A percentile compares a stretch with the other conserved stretches of the same genome.
These are phyloP conservation scores for Oenanthe melanoleuca DNA, from an alignment of 2,113 vertebrate genomes.

Conservation along the genomic window DNA sequence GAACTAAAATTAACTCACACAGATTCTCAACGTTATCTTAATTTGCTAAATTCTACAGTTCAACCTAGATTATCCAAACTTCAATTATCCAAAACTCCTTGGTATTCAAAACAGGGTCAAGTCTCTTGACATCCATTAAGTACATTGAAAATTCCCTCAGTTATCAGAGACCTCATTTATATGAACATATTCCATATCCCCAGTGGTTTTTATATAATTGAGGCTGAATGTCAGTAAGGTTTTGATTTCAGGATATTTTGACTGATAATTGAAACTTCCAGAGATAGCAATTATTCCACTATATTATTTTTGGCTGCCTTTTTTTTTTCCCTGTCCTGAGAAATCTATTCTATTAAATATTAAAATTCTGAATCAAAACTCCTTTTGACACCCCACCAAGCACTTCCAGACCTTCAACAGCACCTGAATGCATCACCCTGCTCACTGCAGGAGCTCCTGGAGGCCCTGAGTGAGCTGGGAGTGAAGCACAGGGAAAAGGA, in stretches of 20 bases:
- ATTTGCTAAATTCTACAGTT: conserved; percentile 66
- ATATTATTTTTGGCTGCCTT: neutral
- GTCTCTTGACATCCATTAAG: conserved; percentile 64
- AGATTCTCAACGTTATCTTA: conserved; percentile 29
- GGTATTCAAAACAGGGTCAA: conserved; percentile 67
- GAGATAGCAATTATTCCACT: conserved; percentile 32
- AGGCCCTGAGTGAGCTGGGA: neutral
- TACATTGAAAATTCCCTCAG: conserved; percentile 52
- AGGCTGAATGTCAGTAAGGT: conserved; percentile 51
- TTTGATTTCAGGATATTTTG: conserved; percentile 64
- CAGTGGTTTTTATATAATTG: conserved; percentile 50
- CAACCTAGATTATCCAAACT: conserved; percentile 62
- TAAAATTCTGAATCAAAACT: neutral
- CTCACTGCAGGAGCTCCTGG: neutral
- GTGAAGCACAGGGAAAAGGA: neutral
- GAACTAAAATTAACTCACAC: conserved; percentile 50
- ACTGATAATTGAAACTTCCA: conserved; percentile 63
- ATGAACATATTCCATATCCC: conserved; percentile 44
- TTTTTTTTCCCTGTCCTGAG: neutral
- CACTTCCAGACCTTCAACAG: neutral
- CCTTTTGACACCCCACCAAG: neutral
- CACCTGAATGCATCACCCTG: neutral
- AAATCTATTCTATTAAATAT: neutral
- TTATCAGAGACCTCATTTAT: conserved; percentile 65
- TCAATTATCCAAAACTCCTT: conserved; percentile 59